phyloP scores from a whole-genome alignment of 2,888 invertebrate species.

The Blomia tropicalis region DNA sequence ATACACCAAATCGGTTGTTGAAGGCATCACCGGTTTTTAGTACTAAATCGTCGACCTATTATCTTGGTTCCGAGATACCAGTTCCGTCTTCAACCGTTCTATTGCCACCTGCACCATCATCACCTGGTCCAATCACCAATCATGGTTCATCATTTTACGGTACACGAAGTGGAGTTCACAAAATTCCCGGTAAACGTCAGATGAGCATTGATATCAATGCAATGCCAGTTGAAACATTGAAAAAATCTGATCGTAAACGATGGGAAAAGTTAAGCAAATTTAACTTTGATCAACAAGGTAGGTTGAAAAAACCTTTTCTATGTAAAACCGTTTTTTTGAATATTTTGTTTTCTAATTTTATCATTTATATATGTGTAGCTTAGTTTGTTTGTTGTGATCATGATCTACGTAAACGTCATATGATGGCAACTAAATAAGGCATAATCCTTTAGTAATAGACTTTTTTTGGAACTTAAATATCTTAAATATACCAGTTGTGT shows the following conservation, averaged over 20 bases:
- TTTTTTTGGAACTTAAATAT: no score
- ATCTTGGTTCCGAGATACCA: neutral
- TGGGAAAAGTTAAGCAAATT: constrained; percentile 58
- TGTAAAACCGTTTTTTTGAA: no score
- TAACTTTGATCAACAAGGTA: constrained; percentile 70
- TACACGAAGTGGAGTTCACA: neutral
- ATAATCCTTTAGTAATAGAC: no score
- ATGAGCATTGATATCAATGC: neutral
- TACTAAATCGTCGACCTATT: neutral
- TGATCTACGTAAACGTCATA: no score
- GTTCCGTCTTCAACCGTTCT: neutral
- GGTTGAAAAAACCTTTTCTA: constrained; percentile 35
- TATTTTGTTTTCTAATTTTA: no score
- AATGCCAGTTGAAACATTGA: constrained; percentile 26
- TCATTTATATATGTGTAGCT: no score
- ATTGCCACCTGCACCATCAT: neutral
- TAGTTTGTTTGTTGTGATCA: no score
- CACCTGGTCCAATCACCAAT: neutral
- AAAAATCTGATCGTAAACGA: constrained; percentile 40
- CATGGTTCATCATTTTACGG: neutral
- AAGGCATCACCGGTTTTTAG: neutral
- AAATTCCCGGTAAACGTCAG: neutral
- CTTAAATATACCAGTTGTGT: no score
- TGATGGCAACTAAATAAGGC: no score
- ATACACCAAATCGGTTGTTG: neutral